Evolutionary conservation across 2,888 invertebrate species (phyloP), one percentile per base, ranked within the genome.

Genomic region (Merodon equestris): DNA sequence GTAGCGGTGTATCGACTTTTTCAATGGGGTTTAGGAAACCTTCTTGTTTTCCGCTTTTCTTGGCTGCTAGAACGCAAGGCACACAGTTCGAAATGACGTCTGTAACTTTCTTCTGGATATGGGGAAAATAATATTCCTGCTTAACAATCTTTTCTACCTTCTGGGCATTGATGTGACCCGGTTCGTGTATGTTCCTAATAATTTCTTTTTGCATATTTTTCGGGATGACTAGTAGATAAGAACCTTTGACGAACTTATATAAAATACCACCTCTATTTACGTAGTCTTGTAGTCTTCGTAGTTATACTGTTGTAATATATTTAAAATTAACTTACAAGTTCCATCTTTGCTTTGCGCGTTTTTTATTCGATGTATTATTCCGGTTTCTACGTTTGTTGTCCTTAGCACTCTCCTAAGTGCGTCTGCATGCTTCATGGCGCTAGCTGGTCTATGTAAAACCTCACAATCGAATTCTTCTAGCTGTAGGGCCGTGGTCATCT

Each of bases 31-130:
- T n/a, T n/a, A n/a, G n/a, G n/a, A n/a, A 12, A 72, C 85, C 36
- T 87, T 86, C 85, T 40, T 85, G 82, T 53, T 85, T 86, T 1
- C 86, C 87, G 17, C 13, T 10, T 42, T 70, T 68, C 14, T 40
- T 57, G 13, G 34, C 54, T 9, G 67, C 48, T 10, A 77, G 42
- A 10, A 74, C 64, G 47, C 74, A 74, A 1, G 53, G 12, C 2
- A 64, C 18, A 27, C 70, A 70, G 15, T 70, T 74, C 12, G 17
- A 9, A 17, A 74, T 48, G 2, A 61, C 36, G 15, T 18, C 38
- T 5, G 42, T 19, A 9, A 60, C 36, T 45, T 53, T 60, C 4
- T 27, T 1, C 9, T 15, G 1, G 14, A 34, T 14, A 50, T 50
- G 15, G 12, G n/a, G 12, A 36, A 53, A 53, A 12, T 53, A 53